Evolutionary conservation across 2,888 invertebrate species (phyloP), one percentile per base, ranked within the genome.

Genomic region (Chrysina gloriosa): DNA sequence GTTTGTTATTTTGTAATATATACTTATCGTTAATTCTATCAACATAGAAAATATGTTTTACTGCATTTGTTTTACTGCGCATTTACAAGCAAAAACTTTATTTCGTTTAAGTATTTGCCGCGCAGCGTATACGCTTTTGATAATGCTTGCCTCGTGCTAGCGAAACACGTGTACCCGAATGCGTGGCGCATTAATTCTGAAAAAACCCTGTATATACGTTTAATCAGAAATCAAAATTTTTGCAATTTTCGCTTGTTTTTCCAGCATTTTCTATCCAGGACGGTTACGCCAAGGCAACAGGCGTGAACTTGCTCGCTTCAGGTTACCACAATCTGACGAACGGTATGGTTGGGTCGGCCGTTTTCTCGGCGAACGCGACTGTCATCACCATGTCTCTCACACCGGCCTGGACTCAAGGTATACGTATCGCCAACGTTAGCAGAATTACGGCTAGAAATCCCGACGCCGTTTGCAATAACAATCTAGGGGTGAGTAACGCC

Each of bases 291-390:
- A 72, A 71, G 29, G 72, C 72, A 14, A 72, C 73, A 9, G 74
- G 75, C 29, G 71, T 78, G 3, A 77, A 76, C 58, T 39, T 78
- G 6, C 36, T 78, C 31, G 74, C 74, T 16, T 68, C 78, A 4
- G 70, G 70, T 14, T 74, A 74, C 36, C 71, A 69, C 27, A 69
- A 71, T 47, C 73, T 75, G 6, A 61, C 47, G 9, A 52, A 68
- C 3, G 39, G 63, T 16, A 67, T 65, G 47, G 77, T 75, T 4
- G 78, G 78, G 7, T 73, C 75, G 50, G 78, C 76, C 2, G 73
- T 77, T 14, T 76, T 73, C 39, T 48, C 68, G 16, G 71, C 71
- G 1, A 65, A 61, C 7, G 56, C 27, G 3, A 11, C 54, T 11
- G 54, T 42, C n/a, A 16, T 56, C 3, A 5, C 25, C 4, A 27